Percentiles rank a stretch among this genome's conserved stretches.
Conservation (phyloP, 2,888 invertebrate species). For the Scelioninae gen. 1 region DNA sequence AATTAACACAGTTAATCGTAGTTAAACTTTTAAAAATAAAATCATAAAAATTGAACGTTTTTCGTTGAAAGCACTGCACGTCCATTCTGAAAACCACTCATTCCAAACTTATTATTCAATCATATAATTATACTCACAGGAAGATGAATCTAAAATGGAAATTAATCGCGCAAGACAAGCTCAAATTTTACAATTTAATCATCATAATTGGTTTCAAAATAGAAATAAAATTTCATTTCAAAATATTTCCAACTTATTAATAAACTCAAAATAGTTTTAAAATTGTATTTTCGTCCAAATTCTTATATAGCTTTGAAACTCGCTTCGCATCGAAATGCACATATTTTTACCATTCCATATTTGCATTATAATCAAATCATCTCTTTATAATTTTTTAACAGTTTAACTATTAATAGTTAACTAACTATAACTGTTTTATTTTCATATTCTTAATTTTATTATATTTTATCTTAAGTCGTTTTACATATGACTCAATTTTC, state of each 20-base stretch:
- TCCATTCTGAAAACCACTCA: too few species aligned
- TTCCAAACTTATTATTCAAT: not conserved
- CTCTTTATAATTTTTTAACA: too few species aligned
- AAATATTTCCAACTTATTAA: constrained; percentile 23
- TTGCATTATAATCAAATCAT: too few species aligned
- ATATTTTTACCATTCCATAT: not conserved
- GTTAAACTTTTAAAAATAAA: too few species aligned
- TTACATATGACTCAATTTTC: too few species aligned
- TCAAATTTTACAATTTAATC: constrained; percentile 18
- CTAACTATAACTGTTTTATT: too few species aligned
- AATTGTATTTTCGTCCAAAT: constrained; percentile 4
- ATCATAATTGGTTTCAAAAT: constrained; percentile 20
- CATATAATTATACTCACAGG: not conserved
- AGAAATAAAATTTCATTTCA: constrained; percentile 21
- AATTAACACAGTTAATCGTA: too few species aligned
- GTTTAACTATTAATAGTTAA: too few species aligned
- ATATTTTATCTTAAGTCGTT: too few species aligned
- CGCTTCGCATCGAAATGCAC: not conserved
- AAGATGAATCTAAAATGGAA: not conserved
- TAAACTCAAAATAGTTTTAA: not conserved
- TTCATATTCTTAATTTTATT: too few species aligned
- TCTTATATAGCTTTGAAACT: not conserved
- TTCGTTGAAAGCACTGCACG: too few species aligned
- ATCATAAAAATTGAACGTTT: too few species aligned
- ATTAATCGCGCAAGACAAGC: not conserved